These are phyloP conservation scores for Microtus montanus DNA, from an alignment of 2,113 vertebrate species.

Conservation along the genomic window DNA sequence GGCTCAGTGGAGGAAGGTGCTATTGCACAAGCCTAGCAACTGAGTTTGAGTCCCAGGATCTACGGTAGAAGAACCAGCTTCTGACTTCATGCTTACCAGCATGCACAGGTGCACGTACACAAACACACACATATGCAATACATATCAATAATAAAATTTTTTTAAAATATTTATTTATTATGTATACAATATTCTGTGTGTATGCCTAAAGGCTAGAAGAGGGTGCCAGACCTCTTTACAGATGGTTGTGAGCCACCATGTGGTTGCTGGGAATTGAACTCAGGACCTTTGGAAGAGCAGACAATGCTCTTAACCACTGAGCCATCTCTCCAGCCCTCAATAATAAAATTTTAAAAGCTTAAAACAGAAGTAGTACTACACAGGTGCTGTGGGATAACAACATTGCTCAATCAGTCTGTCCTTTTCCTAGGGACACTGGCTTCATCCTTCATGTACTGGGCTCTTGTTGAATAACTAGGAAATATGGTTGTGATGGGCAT, in stretches of 20 bases:
- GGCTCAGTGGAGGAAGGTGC: background rate
- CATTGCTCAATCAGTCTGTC: fast-evolving
- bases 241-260: too few species aligned
- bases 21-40: background rate
- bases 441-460: fast-evolving
- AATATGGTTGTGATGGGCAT: fast-evolving
- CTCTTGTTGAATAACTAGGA: background rate
- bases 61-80: too few species aligned
- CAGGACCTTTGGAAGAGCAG: too few species aligned
- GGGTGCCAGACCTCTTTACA: too few species aligned
- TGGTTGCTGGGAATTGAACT: too few species aligned
- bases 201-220: too few species aligned
- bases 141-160: background rate
- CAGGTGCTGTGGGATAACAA: background rate
- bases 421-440: background rate
- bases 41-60: background rate
- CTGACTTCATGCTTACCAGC: background rate
- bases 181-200: too few species aligned
- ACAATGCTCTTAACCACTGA: too few species aligned
- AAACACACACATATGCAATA: too few species aligned
- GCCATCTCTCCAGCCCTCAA: too few species aligned
- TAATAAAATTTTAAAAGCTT: background rate
- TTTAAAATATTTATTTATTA: too few species aligned
- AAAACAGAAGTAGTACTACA: background rate
- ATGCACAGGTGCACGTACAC: background rate